Evolutionary conservation across 2,888 invertebrate genomes (phyloP), one percentile per base, ranked within the genome.

Genomic region (Chaitophorus viminalis): DNA sequence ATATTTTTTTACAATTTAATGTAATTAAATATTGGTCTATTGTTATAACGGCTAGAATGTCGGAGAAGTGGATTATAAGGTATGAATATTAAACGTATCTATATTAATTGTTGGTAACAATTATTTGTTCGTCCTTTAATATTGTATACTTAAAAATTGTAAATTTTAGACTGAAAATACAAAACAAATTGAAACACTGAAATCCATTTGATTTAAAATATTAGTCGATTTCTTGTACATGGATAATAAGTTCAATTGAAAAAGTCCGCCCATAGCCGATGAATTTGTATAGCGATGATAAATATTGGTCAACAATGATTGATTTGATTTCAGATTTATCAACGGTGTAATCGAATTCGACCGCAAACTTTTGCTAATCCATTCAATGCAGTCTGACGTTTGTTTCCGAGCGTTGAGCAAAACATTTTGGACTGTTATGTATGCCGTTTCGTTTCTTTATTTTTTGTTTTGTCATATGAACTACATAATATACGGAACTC

Each of bases 321-420:
- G 25, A 39, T 75, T 39, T 75, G 5, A 39, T 76, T 76, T 31
- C 31, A 77, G 77, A 11, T 54, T 77, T 5, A 25, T 77, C 14
- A 77, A 77, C 29, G 77, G 33, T 11, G 17, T 77, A 31, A 31
- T 77, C 11, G 54, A 77, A 31, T 77, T 77, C 31, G 77, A 77
- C 31, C n/a, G 6, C 18, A 33, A 77, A 54, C 11, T 54, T 9
- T 31, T 77, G 21, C 6, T 31, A 29, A 11, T 54, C 9, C 8
- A 29, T 46, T 52, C 76, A 21, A 18, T 2, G 54, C 25, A 21
- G 68, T 31, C 25, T 21, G 11, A 18, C 17, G 31, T 76, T 29
- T 1, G 29, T 18, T 29, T 29, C 6, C 46, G 29, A 18, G 14
- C 52, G 17, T 29, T 9, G 11, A 77, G 54, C 14, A 54, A 77